Evolutionary conservation across 2,113 vertebrate genomes (phyloP).

Genomic region (Plotosus lineatus): DNA sequence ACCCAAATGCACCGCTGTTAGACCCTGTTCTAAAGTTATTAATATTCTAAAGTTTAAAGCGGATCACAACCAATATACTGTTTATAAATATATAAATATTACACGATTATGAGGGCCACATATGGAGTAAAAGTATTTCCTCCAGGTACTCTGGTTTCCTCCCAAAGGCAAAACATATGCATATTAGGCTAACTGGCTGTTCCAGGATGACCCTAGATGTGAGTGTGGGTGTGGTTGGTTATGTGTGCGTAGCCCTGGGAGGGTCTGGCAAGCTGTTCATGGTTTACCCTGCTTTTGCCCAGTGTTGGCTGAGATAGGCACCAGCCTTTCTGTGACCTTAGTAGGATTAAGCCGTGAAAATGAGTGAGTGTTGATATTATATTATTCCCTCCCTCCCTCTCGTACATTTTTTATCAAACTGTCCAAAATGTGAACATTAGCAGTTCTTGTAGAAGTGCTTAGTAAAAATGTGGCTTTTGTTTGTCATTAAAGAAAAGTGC

Average conservation of each 20-base stretch:
- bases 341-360: too few species aligned
- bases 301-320: too few species aligned
- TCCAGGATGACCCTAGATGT: too few species aligned
- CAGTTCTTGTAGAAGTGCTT: background rate
- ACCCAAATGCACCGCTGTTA: background rate
- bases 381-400: background rate
- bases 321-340: too few species aligned
- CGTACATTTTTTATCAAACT: background rate
- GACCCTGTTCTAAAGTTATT: background rate
- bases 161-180: too few species aligned
- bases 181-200: too few species aligned
- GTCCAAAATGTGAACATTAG: background rate
- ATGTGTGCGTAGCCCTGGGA: too few species aligned
- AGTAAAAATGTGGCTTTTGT: conserved; percentile 32
- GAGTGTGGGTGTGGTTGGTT: too few species aligned
- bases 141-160: too few species aligned
- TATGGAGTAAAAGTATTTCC: background rate
- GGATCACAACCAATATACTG: background rate
- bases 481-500: conserved; percentile 22
- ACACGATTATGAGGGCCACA: background rate
- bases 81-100: background rate
- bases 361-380: too few species aligned
- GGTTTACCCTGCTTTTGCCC: too few species aligned
- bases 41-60: background rate
- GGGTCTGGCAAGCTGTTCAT: too few species aligned